Base-by-base conservation (phyloP, 1,140 invertebrate genomes). In the Heliconius congener region DNA sequence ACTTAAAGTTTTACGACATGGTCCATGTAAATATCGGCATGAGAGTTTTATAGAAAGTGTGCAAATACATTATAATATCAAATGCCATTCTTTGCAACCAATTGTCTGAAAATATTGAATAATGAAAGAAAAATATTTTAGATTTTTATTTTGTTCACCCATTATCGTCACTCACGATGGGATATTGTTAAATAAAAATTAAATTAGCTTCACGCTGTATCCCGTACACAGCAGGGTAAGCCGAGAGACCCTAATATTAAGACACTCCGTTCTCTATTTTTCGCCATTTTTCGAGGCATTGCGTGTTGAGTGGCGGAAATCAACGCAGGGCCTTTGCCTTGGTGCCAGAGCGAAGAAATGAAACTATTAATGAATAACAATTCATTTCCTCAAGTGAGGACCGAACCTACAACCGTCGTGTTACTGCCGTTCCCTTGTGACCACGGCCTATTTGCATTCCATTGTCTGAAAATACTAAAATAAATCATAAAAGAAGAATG, bases 1-100 rank as follows among this genome's bases (percentile, higher is more conserved):
- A 86, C 82, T 92, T 90, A 89, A 91, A 88, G 46, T 90, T 91
- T 90, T 88, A 90, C 87, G 88, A 87, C 85, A 71, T 76, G 80
- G 74, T 74, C 79, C 81, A 85, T 84, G 84, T 82, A 85, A 84
- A 84, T 84, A 85, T 81, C 71, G 74, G 73, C 82, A 80, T 72
- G 79, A 83, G 66, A 77, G 76, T 84, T 82, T 79, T 81, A 80
- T 80, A 81, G 73, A 82, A 81, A 81, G 37, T 60, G 27, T 73
- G 66, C 74, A 72, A 78, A 80, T 77, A 23, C 72, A 46, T 55
- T 66, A 77, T 81, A 73, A 60, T 80, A 34, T 71, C 52, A 50
- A 70, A 52, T 39, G n/a, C 76, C 23, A 37, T 79, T 81, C 52
- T 57, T 79, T 37, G 74, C 76, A 74, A 66, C 77, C 83, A 77